Conservation (phyloP, 1,140 invertebrate species). For the Carcinoscorpius rotundicauda region DNA sequence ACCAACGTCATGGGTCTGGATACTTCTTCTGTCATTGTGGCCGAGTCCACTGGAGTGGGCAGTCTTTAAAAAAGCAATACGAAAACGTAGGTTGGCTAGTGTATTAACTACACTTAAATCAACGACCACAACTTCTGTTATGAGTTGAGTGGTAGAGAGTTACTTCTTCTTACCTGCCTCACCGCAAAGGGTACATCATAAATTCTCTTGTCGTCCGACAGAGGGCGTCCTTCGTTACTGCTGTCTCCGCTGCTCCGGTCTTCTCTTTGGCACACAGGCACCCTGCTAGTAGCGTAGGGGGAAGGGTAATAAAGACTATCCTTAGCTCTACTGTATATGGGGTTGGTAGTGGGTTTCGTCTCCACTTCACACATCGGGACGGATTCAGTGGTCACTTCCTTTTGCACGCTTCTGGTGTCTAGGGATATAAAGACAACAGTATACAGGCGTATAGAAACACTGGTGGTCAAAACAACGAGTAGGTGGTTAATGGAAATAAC, state of each 20-base stretch:
- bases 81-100: not conserved
- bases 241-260: slow-evolving; percentile 14
- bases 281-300: slow-evolving; percentile 15
- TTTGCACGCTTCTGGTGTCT: slow-evolving; percentile 12
- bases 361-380: slow-evolving; percentile 18
- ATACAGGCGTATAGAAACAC: not conserved
- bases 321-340: slow-evolving; percentile 6
- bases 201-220: slow-evolving; percentile 11
- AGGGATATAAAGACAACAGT: not conserved
- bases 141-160: no score
- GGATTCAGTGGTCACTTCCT: slow-evolving; percentile 12
- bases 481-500: no score
- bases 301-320: slow-evolving; percentile 10
- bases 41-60: slow-evolving; percentile 12
- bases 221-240: slow-evolving; percentile 14
- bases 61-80: slow-evolving; percentile 1
- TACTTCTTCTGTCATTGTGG: slow-evolving; percentile 12
- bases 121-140: no score
- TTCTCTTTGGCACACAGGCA: slow-evolving; percentile 12
- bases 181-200: slow-evolving; percentile 19
- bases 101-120: not conserved
- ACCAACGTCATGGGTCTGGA: slow-evolving; percentile 14
- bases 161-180: slow-evolving; percentile 10
- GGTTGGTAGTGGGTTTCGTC: slow-evolving; percentile 11
- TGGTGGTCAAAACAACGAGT: not conserved